phyloP scores from a whole-genome alignment of 1,140 invertebrate genomes.

The Drosophila leontia region DNA sequence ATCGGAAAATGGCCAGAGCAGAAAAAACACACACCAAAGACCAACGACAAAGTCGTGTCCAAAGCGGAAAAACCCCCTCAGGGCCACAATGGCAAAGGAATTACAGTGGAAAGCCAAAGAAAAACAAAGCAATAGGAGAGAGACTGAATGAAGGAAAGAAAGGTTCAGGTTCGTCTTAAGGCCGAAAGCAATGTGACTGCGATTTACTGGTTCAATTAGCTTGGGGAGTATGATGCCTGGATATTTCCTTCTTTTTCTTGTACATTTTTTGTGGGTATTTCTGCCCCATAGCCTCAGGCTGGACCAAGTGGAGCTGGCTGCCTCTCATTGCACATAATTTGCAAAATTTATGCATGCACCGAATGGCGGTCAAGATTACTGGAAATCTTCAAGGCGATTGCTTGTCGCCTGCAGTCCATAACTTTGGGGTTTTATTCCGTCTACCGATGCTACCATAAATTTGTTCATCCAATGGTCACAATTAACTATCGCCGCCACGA shows the following conservation, averaged over 20 bases:
- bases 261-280: constrained; percentile 12
- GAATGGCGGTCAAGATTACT: constrained; percentile 58
- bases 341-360: constrained; percentile 65
- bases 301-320: constrained; percentile 4
- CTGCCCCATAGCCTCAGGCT: constrained; percentile 61
- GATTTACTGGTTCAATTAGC: constrained; percentile 80
- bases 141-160: constrained; percentile 14
- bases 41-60: constrained; percentile 46
- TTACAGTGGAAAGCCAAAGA: constrained; percentile 23
- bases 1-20: constrained; percentile 23
- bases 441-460: constrained; percentile 65
- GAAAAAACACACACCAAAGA: constrained; percentile 1
- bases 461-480: constrained; percentile 56
- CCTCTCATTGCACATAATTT: constrained; percentile 64
- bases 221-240: constrained; percentile 38
- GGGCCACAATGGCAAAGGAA: constrained; percentile 23
- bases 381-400: constrained; percentile 43
- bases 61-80: constrained; percentile 25
- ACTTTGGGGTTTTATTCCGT: constrained; percentile 62
- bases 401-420: constrained; percentile 49
- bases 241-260: not conserved
- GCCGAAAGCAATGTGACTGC: constrained; percentile 45
- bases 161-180: constrained; percentile 36
- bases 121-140: constrained; percentile 29
- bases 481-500: constrained; percentile 63